phyloP scores from a whole-genome alignment of 2,888 invertebrate species.

The Nineta flava region DNA sequence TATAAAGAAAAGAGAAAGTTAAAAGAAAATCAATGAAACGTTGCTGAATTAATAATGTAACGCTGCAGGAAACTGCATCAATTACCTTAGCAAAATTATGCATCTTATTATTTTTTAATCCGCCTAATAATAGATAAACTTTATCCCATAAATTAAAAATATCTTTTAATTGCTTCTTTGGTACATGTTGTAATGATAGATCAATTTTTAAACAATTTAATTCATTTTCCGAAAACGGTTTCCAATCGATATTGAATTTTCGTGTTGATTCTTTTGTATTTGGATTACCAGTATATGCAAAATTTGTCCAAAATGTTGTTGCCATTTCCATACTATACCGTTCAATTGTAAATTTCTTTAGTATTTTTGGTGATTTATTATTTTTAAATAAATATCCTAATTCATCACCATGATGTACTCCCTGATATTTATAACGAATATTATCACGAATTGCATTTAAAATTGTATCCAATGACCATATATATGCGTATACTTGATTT shows the following conservation, averaged over 20 bases:
- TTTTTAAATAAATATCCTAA: not conserved
- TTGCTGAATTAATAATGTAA: too few relatives aligned
- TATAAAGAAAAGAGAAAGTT: too few relatives aligned
- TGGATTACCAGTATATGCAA: not conserved
- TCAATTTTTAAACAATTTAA: not conserved
- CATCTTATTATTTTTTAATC: too few relatives aligned
- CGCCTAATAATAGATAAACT: not conserved
- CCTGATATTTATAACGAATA: not conserved
- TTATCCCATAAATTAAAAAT: not conserved
- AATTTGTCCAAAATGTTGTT: not conserved
- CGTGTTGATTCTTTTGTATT: not conserved
- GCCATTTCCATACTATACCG: not conserved
- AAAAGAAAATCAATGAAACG: too few relatives aligned
- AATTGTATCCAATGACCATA: not conserved
- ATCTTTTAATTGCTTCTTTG: not conserved
- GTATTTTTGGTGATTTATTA: not conserved
- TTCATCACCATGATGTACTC: not conserved
- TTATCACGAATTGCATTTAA: not conserved
- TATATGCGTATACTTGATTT: not conserved
- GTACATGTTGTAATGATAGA: not conserved
- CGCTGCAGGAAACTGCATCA: too few relatives aligned
- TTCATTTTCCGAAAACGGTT: not conserved
- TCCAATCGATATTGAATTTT: not conserved
- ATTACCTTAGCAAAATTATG: too few relatives aligned
- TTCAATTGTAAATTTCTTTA: not conserved